A percentile compares a stretch with the other conserved stretches of the same genome.
Evolutionary conservation across 2,888 invertebrate genomes (phyloP).

Genomic region (Pteria penguin): DNA sequence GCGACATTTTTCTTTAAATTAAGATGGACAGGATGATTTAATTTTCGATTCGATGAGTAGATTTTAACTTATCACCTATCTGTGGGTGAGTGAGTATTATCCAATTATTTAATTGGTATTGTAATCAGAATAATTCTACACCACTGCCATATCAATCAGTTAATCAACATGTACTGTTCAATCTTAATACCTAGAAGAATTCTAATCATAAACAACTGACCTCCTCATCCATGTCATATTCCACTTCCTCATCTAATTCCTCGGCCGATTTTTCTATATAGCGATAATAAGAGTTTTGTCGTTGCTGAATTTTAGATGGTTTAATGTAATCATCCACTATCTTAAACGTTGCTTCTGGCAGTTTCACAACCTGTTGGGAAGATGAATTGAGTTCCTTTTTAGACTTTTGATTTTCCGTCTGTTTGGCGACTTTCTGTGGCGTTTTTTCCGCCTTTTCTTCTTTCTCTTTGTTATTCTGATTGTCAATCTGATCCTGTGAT

Average conservation of each 20-base stretch:
- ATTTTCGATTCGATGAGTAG: no score
- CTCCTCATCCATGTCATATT: slow-evolving; percentile 99
- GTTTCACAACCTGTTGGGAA: slow-evolving; percentile 77
- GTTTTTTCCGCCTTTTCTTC: slow-evolving; percentile 76
- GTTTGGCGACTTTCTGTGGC: slow-evolving; percentile 57
- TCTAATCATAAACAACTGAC: no score
- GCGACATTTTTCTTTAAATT: no score
- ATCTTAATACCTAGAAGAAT: no score
- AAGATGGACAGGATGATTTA: no score
- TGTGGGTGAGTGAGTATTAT: no score
- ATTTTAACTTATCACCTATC: no score
- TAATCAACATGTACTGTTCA: no score
- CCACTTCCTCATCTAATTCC: slow-evolving; percentile 94
- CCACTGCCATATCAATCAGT: no score
- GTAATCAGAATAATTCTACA: no score
- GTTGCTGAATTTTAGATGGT: slow-evolving; percentile 89
- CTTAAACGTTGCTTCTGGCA: slow-evolving; percentile 87
- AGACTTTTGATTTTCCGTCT: slow-evolving; percentile 56
- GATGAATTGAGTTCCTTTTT: slow-evolving; percentile 62
- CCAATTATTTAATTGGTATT: no score
- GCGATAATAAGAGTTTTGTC: slow-evolving; percentile 91
- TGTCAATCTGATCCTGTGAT: slow-evolving; percentile 78
- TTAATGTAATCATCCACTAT: slow-evolving; percentile 87
- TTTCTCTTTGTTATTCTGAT: slow-evolving; percentile 77
- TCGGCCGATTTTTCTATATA: slow-evolving; percentile 97